Percentiles rank a stretch among this genome's conserved stretches.
Evolutionary conservation across 2,797 vertebrate genomes (phyloP).

Genomic region (Artibeus lituratus): DNA sequence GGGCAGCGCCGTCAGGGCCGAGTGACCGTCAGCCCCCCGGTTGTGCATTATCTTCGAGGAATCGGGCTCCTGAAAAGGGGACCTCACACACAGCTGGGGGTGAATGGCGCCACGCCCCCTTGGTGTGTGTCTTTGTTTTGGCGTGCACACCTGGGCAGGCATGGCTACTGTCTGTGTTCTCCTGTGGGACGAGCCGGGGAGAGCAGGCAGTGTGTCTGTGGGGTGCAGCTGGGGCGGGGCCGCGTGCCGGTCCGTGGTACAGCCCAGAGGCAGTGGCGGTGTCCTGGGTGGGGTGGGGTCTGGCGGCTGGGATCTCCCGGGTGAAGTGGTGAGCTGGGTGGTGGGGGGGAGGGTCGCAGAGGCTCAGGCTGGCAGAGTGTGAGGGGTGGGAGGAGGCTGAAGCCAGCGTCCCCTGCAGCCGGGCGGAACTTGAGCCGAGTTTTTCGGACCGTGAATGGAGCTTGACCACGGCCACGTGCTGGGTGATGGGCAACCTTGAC

Average conservation of each 20-base stretch:
- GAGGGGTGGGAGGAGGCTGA: background rate
- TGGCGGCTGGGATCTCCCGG: background rate
- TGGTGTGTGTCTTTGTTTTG: background rate
- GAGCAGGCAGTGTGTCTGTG: background rate
- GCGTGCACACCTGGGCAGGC: background rate
- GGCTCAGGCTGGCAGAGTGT: background rate
- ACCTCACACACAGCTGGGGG: background rate
- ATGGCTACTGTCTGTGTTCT: background rate
- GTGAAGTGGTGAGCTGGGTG: accelerated
- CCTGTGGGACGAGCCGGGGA: background rate
- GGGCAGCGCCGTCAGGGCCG: accelerated
- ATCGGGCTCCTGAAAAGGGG: background rate
- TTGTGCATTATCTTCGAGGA: background rate
- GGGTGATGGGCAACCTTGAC: slow-evolving; percentile 56
- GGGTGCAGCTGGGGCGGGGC: background rate
- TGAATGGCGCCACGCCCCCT: accelerated
- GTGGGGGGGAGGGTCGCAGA: background rate
- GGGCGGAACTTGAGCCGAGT: background rate
- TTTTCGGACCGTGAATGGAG: slow-evolving; percentile 1
- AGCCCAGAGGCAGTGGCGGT: background rate
- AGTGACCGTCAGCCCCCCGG: accelerated
- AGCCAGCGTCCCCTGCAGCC: accelerated
- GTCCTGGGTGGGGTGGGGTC: background rate
- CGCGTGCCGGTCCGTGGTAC: background rate
- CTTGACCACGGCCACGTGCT: slow-evolving; percentile 48